Conservation (phyloP, 2,888 invertebrate species). For the Synergus laeviventris region DNA sequence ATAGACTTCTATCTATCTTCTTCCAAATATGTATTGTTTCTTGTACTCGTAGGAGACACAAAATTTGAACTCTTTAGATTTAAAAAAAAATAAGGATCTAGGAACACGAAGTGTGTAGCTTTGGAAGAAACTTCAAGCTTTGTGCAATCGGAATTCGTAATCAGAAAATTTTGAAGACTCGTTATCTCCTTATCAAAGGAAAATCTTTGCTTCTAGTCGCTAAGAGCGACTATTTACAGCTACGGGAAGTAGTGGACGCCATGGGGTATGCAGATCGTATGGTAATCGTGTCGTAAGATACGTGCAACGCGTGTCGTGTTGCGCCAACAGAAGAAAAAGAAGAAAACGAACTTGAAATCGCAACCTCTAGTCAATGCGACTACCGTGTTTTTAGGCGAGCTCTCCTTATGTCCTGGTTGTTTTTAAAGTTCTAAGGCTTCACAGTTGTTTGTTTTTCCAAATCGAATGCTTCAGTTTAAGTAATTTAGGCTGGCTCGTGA, state of each 20-base stretch:
- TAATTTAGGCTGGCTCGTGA: background rate
- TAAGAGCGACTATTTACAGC: constrained; percentile 62
- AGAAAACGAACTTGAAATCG: constrained; percentile 33
- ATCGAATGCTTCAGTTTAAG: no score
- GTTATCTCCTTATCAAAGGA: background rate
- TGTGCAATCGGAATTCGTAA: background rate
- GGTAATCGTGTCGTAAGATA: constrained; percentile 68
- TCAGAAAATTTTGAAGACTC: background rate
- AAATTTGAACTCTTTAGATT: no score
- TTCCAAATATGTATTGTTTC: no score
- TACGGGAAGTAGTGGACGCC: constrained; percentile 63
- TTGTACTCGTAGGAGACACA: no score
- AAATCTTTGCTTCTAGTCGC: constrained; percentile 48
- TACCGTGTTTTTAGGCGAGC: constrained; percentile 20
- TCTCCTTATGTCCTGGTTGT: background rate
- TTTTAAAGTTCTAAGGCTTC: no score
- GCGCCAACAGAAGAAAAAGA: constrained; percentile 46
- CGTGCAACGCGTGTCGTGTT: constrained; percentile 64
- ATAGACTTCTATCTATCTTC: no score
- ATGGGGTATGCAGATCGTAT: constrained; percentile 72
- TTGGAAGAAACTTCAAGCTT: background rate
- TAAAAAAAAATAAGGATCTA: no score
- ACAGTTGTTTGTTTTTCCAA: no score
- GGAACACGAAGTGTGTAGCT: no score
- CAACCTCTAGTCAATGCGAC: constrained; percentile 11